Conservation (phyloP, 2,888 invertebrate genomes). For the Amphipyra tragopoginis region DNA sequence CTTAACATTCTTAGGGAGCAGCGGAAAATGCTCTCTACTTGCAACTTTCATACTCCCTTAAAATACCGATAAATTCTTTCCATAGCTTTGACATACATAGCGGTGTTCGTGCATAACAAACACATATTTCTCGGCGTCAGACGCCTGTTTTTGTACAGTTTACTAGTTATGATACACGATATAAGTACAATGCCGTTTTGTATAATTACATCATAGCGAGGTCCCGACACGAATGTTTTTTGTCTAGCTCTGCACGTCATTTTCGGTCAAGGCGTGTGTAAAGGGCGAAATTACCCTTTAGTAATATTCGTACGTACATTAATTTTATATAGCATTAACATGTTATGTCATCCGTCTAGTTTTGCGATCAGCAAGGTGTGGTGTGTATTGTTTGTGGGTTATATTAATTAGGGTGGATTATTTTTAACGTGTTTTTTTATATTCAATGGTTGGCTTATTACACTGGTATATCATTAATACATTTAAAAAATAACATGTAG, state of each 20-base stretch:
- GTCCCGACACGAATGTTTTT: conserved; percentile 46
- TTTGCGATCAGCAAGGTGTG: conserved; percentile 38
- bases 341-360: conserved; percentile 35
- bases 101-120: conserved; percentile 26
- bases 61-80: conserved; percentile 44
- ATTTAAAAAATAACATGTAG: too few relatives aligned
- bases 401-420: conserved; percentile 7
- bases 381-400: conserved; percentile 22
- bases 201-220: conserved; percentile 46
- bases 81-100: conserved; percentile 26
- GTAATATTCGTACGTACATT: conserved; percentile 26
- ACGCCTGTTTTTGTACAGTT: conserved; percentile 36
- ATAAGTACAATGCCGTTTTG: conserved; percentile 41
- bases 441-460: conserved; percentile 2
- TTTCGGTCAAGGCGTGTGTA: conserved; percentile 47
- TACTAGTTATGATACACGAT: conserved; percentile 43
- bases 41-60: conserved; percentile 20
- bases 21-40: conserved; percentile 23
- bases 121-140: conserved; percentile 32
- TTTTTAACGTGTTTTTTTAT: conserved; percentile 6
- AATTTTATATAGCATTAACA: conserved; percentile 11
- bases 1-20: conserved; percentile 17
- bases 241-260: conserved; percentile 43
- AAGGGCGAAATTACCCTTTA: conserved; percentile 42
- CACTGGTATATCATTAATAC: neutral